A percentile compares a stretch with the other conserved stretches of the same genome.
phyloP scores from a whole-genome alignment of 1,140 invertebrate genomes.

The Ylistrum balloti region DNA sequence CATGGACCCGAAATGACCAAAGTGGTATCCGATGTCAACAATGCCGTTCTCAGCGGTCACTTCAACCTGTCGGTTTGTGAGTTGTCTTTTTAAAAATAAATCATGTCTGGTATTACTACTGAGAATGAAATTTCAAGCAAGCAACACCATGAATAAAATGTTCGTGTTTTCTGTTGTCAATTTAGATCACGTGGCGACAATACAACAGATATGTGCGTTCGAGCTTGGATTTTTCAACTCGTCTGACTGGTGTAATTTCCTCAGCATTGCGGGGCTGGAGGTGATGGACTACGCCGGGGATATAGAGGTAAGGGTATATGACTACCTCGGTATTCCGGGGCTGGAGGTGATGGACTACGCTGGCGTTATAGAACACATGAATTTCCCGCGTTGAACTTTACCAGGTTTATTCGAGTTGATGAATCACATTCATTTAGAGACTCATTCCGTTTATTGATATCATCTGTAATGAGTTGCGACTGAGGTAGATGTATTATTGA shows the following conservation, averaged over 20 bases:
- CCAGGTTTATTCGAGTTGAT: too few relatives aligned
- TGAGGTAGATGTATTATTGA: too few relatives aligned
- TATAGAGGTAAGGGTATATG: neutral
- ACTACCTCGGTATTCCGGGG: neutral
- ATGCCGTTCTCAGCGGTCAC: neutral
- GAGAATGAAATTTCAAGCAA: too few relatives aligned
- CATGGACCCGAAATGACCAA: neutral
- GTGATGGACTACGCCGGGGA: neutral
- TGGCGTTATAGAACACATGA: neutral
- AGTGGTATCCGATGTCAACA: neutral
- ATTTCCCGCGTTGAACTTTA: too few relatives aligned
- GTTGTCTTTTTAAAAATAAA: neutral
- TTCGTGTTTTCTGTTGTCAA: too few relatives aligned
- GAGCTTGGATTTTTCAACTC: neutral
- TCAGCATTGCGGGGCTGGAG: neutral
- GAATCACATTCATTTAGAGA: too few relatives aligned
- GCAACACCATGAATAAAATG: too few relatives aligned
- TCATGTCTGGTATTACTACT: too few relatives aligned
- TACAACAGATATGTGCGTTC: neutral
- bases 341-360: slow-evolving; percentile 13
- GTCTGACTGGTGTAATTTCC: neutral
- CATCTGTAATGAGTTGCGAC: too few relatives aligned
- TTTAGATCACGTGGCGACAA: neutral
- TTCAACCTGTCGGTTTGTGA: neutral
- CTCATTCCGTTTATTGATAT: too few relatives aligned